Percentiles rank a stretch among this genome's conserved stretches.
These are phyloP conservation scores for Plutella xylostella DNA, from an alignment of 2,888 invertebrate species.

Conservation along the genomic window DNA sequence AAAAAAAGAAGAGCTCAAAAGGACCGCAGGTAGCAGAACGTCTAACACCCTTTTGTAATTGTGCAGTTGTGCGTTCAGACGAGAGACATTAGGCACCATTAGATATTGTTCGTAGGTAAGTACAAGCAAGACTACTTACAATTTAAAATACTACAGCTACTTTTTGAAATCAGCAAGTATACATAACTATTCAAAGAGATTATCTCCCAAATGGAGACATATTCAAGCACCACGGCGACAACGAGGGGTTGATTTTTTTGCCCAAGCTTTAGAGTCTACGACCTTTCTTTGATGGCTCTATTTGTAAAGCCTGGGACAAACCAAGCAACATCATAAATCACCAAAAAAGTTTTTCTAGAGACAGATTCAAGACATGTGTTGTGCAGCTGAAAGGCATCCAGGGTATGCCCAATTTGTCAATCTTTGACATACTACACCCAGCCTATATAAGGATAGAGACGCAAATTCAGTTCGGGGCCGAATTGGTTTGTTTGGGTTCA, in stretches of 20 bases:
- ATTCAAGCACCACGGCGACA: too few relatives aligned
- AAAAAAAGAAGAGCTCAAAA: slow-evolving; percentile 27
- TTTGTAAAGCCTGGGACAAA: slow-evolving; percentile 6
- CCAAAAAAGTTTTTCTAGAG: slow-evolving; percentile 40
- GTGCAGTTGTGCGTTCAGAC: slow-evolving; percentile 33
- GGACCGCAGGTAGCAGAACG: slow-evolving; percentile 34
- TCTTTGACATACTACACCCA: slow-evolving; percentile 11
- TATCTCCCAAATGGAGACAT: background rate
- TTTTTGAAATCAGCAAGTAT: too few relatives aligned
- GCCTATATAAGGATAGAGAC: too few relatives aligned
- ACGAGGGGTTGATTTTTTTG: background rate
- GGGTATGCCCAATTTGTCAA: slow-evolving; percentile 24
- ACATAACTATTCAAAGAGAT: background rate
- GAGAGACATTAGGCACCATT: slow-evolving; percentile 32
- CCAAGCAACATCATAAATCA: slow-evolving; percentile 49
- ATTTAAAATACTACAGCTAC: too few relatives aligned
- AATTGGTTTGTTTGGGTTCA: slow-evolving; percentile 10
- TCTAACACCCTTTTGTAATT: slow-evolving; percentile 30
- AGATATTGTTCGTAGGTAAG: too few relatives aligned
- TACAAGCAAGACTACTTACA: too few relatives aligned
- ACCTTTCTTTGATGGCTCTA: slow-evolving; percentile 15
- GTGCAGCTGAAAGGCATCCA: slow-evolving; percentile 45
- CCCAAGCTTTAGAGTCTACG: background rate
- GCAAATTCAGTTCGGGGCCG: too few relatives aligned
- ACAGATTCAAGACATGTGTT: slow-evolving; percentile 56